Base-by-base conservation (phyloP, 2,888 invertebrate species). In the Drosophila borealis region DNA sequence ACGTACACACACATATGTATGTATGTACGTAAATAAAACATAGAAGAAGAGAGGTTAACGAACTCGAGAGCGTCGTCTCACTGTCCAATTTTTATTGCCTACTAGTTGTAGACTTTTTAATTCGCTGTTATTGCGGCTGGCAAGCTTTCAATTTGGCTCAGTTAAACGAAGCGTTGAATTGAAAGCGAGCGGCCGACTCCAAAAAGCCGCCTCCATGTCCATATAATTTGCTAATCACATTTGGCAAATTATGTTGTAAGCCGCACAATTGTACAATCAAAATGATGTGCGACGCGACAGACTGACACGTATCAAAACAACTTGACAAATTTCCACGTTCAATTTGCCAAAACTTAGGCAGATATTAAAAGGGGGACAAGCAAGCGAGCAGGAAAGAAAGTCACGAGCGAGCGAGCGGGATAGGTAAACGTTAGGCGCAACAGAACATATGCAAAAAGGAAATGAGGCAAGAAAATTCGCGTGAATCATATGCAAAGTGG, bases 151-250 rank as follows among this genome's bases (percentile, higher is more conserved):
- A 85, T 89, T 85, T 87, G 79, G 70, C 74, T 64, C 89, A 89
- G 85, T 89, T 85, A 79, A 85, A 74, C 85, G 89, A 85, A 85
- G 85, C 85, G 85, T 85, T 85, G 85, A 84, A 85, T 85, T 89
- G 81, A 85, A 87, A 87, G 88, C 89, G 74, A 83, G 64, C 78
- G 62, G 67, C 25, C 42, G 17, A 21, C 37, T 42, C 63, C 46
- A 39, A 13, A 64, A 53, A 48, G 29, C 59, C 64, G 49, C 57
- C 64, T 70, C 29, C 60, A 66, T 81, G 67, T 66, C 54, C 70
- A 74, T 87, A 74, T 83, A 80, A 84, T 89, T 83, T 83, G 83
- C 83, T 83, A 83, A 83, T 83, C 78, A 76, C 78, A 86, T 83
- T 86, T 83, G 79, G 81, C 81, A 86, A 83, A 86, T 83, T 83